Conservation (phyloP, 2,113 vertebrate species). For the Phalacrocorax pelagicus region DNA sequence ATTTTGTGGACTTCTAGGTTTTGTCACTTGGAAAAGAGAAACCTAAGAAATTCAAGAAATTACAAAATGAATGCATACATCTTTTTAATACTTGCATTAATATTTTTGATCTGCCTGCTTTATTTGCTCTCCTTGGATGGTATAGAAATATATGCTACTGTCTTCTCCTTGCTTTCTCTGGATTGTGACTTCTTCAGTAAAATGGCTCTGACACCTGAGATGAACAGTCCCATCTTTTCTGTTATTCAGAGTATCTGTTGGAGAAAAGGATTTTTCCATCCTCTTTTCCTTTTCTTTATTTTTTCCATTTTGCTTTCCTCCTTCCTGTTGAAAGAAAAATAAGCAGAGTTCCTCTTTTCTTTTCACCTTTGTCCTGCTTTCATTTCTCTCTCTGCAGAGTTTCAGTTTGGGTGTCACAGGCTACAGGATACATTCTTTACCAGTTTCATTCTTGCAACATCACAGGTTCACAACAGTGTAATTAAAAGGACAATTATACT, state of each 20-base stretch:
- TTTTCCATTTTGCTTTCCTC: background rate
- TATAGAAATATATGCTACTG: background rate
- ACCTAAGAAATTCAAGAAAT: background rate
- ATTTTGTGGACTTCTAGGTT: background rate
- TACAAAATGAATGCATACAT: background rate
- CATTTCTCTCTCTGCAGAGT: background rate
- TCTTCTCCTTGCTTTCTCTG: background rate
- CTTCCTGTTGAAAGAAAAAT: background rate
- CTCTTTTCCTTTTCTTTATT: fast-evolving
- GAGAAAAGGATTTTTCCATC: background rate
- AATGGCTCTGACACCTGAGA: background rate
- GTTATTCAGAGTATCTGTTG: background rate
- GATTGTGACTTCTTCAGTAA: background rate
- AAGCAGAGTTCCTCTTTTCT: background rate
- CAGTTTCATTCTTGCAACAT: background rate
- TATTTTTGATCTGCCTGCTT: background rate
- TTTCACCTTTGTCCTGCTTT: background rate
- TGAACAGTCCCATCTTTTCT: background rate
- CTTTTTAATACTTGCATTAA: background rate
- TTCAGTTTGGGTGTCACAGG: background rate
- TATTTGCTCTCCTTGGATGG: background rate
- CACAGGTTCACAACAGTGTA: background rate
- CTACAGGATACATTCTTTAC: background rate
- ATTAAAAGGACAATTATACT: background rate
- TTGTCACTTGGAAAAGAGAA: background rate